Base-by-base conservation (phyloP, 2,113 vertebrate species). In the human region DNA sequence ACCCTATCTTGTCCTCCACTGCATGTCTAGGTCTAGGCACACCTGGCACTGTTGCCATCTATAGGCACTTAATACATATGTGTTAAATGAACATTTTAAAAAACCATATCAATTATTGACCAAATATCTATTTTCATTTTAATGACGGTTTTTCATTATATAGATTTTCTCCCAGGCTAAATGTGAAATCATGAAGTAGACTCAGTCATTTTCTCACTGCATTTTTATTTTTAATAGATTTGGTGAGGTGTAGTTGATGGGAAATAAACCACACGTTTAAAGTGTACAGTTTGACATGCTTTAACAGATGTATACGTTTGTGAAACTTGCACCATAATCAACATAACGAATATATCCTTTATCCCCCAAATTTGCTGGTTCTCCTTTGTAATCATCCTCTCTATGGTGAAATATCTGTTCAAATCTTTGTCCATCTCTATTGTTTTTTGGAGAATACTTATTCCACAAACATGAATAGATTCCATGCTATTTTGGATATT, bases 191-290 rank as follows among this genome's bases (percentile, higher is more conserved):
- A 50, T 8, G n/a, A 9, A 12, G 22, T 50, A 66, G 43, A 85
- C 7, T 57, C 27, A 72, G 11, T 84, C n/a, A 84, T 75, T 8
- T 70, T 88, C 8, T 32, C 13, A 40, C 9, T 85, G 43, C 40
- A 40, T 70, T 81, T 96, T 96, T 75, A 11, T 27, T 96, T 68
- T 80, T n/a, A 85, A 76, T 55, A 84, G 45, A 84, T 92, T 89
- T 73, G 11, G 50, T 85, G 23, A 88, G 6, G 23, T 52, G 30
- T n/a, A 73, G 61, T 23, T 81, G 50, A 86, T 38, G 83, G 35
- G 13, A 84, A 38, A 88, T 66, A 81, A 75, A 82, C n/a, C 68
- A 50, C 18, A 95, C 25, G 50, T 87, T 80, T 52, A 82, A 92
- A 89, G 9, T 10, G 2, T 38, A 57, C 9, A 45, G 35, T 55